phyloP scores from a whole-genome alignment of 2,888 invertebrate species.

The Neria commutata region DNA sequence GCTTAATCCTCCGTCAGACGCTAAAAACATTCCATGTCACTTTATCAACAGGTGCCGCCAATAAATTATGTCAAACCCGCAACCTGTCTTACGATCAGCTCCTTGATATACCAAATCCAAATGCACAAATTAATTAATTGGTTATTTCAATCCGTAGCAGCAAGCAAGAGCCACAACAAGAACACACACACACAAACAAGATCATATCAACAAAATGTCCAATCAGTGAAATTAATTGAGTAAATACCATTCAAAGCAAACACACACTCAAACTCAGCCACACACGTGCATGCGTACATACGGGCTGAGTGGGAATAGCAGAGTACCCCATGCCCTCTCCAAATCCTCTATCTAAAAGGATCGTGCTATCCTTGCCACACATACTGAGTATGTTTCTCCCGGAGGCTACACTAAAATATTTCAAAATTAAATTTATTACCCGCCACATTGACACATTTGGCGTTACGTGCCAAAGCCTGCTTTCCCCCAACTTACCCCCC shows the following conservation, averaged over 20 bases:
- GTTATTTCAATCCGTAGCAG: conserved; percentile 18
- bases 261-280: conserved; percentile 8
- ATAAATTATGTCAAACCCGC: too few species aligned
- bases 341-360: too few species aligned
- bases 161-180: conserved; percentile 1
- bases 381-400: too few species aligned
- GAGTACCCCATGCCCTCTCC: too few species aligned
- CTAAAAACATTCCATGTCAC: too few species aligned
- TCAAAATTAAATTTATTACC: conserved; percentile 42
- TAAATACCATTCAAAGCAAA: conserved; percentile 25
- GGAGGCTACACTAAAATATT: conserved; percentile 35
- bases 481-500: neutral
- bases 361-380: too few species aligned
- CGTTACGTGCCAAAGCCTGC: neutral
- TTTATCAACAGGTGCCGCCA: too few species aligned
- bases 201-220: conserved; percentile 41
- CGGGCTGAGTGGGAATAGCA: too few species aligned
- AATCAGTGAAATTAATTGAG: conserved; percentile 52
- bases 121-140: conserved; percentile 37
- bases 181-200: neutral
- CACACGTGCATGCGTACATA: neutral
- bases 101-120: neutral
- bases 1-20: too few species aligned
- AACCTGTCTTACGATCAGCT: too few species aligned
- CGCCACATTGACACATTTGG: neutral